Evolutionary conservation across 2,113 vertebrate species (phyloP).

Genomic region (Anseranas semipalmata): DNA sequence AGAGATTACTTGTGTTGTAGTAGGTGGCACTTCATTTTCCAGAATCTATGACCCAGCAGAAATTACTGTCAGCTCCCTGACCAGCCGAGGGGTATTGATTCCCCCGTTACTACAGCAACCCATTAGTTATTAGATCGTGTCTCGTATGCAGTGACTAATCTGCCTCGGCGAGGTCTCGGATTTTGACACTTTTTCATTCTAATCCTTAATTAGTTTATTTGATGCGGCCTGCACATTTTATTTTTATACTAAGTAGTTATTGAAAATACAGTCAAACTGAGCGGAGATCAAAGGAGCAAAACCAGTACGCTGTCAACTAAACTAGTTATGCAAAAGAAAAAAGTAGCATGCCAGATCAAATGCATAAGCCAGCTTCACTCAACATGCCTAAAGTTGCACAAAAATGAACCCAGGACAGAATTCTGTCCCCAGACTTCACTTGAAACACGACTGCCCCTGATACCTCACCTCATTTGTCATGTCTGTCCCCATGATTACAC

Average conservation of each 20-base stretch:
- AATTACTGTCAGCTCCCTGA: constrained; percentile 82
- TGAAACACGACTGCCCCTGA: not conserved
- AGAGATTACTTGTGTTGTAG: constrained; percentile 59
- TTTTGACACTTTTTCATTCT: constrained; percentile 80
- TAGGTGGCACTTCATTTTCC: constrained; percentile 76
- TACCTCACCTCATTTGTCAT: not conserved
- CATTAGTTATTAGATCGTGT: constrained; percentile 74
- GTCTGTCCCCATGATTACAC: not conserved
- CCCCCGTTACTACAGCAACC: constrained; percentile 78
- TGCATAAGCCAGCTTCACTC: not conserved
- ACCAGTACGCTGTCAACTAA: constrained; percentile 36
- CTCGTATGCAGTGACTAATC: constrained; percentile 70
- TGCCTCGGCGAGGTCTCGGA: constrained; percentile 67
- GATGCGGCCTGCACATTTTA: constrained; percentile 72
- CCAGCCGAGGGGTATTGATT: constrained; percentile 77
- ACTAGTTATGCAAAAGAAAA: constrained; percentile 38
- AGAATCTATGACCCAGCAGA: constrained; percentile 82
- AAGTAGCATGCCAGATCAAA: not conserved
- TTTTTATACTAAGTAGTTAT: constrained; percentile 77
- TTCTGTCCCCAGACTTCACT: not conserved
- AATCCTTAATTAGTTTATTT: constrained; percentile 82
- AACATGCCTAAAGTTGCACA: not conserved
- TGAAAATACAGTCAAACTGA: constrained; percentile 65
- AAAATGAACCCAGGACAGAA: constrained; percentile 9
- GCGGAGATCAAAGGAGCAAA: constrained; percentile 70